Evolutionary conservation across 1,140 invertebrate species (phyloP), one percentile per base, ranked within the genome.

Genomic region (Orchestia grillus): DNA sequence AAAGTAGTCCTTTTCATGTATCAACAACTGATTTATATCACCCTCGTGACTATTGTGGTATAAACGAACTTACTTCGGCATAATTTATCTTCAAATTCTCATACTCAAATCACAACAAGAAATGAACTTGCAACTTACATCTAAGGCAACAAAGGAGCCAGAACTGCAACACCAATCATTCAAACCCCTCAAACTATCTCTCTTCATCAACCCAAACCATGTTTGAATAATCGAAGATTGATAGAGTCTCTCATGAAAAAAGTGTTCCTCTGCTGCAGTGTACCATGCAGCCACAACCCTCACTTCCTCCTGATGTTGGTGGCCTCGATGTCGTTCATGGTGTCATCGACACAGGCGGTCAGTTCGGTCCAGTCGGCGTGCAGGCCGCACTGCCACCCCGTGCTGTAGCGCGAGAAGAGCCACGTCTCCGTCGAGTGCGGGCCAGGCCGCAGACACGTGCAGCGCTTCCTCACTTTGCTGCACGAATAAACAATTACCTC

Each of bases 311-410:
- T 97, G 3, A 97, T 96, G 44, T 95, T 95, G 88, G 98, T 98
- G 23, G 98, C 98, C 97, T 99, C 99, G 97, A 98, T 98, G 97
- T 98, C 98, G 97, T 99, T 98, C 97, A 99, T 98, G 97, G 99
- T 98, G 91, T 98, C 98, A 97, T 99, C 98, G 88, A 99, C 99
- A 97, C 99, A 99, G 97, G 98, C 98, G 28, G 99, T 99, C 96
- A 99, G 97, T 97, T 99, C 99, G 36, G 99, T 99, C 98, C 99
- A 99, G 98, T 99, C 99, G 23, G 99, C 99, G 97, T 99, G 99
- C 41, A 99, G 98, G 95, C 99, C 99, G 98, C 99, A 99, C 97
- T 99, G 99, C 99, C 99, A 99, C 95, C 99, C 99, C 41, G 99
- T 99, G 16, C 99, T 99, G 97, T 99, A 99, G 97, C 99, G 98